These are phyloP conservation scores for Neomorphus geoffroyi DNA, from an alignment of 2,797 vertebrate genomes.

Conservation along the genomic window DNA sequence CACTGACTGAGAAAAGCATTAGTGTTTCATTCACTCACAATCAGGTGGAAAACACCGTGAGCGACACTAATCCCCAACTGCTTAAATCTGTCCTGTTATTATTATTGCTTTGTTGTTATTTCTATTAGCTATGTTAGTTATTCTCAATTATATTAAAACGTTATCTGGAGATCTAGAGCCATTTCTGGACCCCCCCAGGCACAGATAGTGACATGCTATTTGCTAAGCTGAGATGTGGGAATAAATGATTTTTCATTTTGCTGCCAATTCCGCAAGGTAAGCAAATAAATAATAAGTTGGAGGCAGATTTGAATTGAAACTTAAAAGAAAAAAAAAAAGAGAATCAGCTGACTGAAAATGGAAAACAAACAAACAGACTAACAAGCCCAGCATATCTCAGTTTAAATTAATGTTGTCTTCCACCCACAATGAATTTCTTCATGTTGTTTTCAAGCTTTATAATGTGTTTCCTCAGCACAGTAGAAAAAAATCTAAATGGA, in stretches of 20 bases:
- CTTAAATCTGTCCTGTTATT: neutral
- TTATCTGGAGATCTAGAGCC: neutral
- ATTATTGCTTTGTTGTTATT: neutral
- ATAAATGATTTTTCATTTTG: neutral
- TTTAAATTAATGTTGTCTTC: constrained; percentile 2
- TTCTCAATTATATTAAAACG: constrained; percentile 5
- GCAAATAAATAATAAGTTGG: constrained; percentile 18
- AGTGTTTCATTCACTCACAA: neutral
- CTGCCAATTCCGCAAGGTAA: constrained; percentile 7
- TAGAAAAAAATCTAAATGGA: neutral
- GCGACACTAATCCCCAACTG: neutral
- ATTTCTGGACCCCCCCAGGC: neutral
- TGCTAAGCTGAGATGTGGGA: neutral
- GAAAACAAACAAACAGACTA: constrained; percentile 38
- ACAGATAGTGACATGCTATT: neutral
- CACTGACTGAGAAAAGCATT: neutral
- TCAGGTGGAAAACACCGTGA: neutral
- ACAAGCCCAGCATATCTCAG: neutral
- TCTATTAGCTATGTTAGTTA: neutral
- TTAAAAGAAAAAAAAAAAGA: neutral
- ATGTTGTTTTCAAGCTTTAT: constrained; percentile 2
- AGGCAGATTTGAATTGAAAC: neutral
- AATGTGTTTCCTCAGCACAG: neutral
- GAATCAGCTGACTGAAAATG: neutral
- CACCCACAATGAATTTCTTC: constrained; percentile 7